These are phyloP conservation scores for Melanostoma scalare DNA, from an alignment of 2,888 invertebrate species.

Conservation along the genomic window DNA sequence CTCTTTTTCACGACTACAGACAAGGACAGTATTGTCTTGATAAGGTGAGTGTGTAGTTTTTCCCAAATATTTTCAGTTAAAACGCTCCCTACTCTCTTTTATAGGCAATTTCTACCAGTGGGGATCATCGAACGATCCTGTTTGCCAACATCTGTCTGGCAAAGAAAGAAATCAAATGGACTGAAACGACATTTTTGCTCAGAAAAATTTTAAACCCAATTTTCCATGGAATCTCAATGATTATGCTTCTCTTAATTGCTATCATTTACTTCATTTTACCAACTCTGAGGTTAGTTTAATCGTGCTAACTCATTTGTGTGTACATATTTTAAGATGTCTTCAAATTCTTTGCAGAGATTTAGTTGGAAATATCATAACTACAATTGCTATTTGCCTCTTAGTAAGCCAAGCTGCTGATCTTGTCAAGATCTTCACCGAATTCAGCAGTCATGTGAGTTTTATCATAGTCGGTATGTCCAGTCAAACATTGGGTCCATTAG, in stretches of 20 bases:
- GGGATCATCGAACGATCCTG: slow-evolving; percentile 83
- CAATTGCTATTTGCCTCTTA: slow-evolving; percentile 90
- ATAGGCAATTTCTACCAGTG: slow-evolving; percentile 78
- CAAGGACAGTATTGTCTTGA: slow-evolving; percentile 92
- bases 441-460: slow-evolving; percentile 90
- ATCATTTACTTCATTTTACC: slow-evolving; percentile 92
- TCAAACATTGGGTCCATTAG: too few species aligned
- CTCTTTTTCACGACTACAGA: slow-evolving; percentile 87
- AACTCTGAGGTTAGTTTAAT: slow-evolving; percentile 84
- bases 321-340: background rate
- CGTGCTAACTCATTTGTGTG: background rate
- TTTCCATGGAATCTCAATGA: slow-evolving; percentile 88
- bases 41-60: slow-evolving; percentile 83
- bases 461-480: slow-evolving; percentile 87
- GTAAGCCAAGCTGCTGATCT: slow-evolving; percentile 90
- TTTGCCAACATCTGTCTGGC: slow-evolving; percentile 90
- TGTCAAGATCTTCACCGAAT: slow-evolving; percentile 90
- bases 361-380: slow-evolving; percentile 92
- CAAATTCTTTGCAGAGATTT: slow-evolving; percentile 83
- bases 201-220: slow-evolving; percentile 89
- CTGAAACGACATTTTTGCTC: slow-evolving; percentile 88
- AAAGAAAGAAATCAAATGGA: slow-evolving; percentile 88
- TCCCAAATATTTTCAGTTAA: background rate
- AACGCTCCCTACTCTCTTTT: background rate
- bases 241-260: slow-evolving; percentile 87